phyloP scores from a whole-genome alignment of 2,113 vertebrate genomes.

The Scolopax mira region DNA sequence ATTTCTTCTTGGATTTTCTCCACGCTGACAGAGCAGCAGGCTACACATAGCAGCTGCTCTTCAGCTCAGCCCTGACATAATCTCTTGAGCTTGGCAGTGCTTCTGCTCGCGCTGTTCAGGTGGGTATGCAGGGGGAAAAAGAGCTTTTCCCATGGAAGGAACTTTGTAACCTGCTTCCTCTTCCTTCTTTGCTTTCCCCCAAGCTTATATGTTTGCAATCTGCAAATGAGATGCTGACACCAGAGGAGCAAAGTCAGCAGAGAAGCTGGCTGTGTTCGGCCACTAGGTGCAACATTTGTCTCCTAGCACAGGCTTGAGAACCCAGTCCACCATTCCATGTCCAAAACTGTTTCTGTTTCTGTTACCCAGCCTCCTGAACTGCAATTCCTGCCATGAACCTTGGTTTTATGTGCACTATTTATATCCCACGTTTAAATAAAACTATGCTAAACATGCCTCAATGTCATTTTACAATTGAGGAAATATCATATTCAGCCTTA shows the following conservation, averaged over 20 bases:
- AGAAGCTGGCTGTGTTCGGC: background rate
- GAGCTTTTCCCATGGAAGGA: background rate
- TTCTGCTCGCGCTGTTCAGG: background rate
- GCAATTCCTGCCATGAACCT: background rate
- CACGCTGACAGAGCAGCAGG: background rate
- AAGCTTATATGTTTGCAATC: accelerated
- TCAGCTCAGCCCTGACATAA: background rate
- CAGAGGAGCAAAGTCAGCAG: background rate
- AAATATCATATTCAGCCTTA: background rate
- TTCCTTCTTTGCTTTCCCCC: background rate
- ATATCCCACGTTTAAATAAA: background rate
- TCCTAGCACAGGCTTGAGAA: background rate
- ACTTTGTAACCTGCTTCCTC: background rate
- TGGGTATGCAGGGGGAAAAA: background rate
- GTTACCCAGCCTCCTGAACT: background rate
- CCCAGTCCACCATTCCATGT: background rate
- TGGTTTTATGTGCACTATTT: background rate
- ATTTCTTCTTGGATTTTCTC: background rate
- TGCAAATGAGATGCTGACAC: background rate
- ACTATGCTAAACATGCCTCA: background rate
- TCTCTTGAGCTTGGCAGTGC: background rate
- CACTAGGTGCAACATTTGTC: background rate
- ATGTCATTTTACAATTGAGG: background rate
- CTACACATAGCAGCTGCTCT: background rate
- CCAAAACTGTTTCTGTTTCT: background rate